Percentiles rank a stretch among this genome's conserved stretches.
phyloP scores from a whole-genome alignment of 2,797 vertebrate genomes.

The Alosa sapidissima region DNA sequence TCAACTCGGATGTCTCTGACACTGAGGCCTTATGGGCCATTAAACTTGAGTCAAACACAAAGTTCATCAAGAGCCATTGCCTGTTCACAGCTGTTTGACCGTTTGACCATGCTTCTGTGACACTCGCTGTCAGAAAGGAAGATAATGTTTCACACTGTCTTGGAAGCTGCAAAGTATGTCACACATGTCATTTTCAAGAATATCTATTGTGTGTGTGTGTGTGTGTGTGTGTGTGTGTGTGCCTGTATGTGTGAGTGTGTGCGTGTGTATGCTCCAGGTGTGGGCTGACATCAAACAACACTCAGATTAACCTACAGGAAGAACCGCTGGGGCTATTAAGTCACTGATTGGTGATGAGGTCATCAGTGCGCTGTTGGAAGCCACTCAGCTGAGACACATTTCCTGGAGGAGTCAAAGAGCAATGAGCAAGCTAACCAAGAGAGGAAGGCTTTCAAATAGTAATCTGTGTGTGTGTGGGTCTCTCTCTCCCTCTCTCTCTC shows the following conservation, averaged over 20 bases:
- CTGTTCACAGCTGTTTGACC: too few species aligned
- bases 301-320: background rate
- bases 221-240: background rate
- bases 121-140: too few species aligned
- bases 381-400: background rate
- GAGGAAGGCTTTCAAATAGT: background rate
- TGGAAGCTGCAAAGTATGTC: too few species aligned
- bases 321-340: background rate
- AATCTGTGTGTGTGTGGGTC: background rate
- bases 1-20: too few species aligned
- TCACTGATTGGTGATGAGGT: background rate
- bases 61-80: too few species aligned
- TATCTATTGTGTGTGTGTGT: too few species aligned
- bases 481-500: background rate
- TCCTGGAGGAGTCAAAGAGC: background rate
- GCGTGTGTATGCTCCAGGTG: background rate
- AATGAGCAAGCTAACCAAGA: background rate
- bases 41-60: too few species aligned
- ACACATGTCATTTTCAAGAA: too few species aligned
- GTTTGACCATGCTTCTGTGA: too few species aligned
- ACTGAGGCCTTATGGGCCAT: too few species aligned
- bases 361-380: background rate
- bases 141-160: too few species aligned
- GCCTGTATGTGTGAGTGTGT: background rate
- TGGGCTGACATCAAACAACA: background rate